A percentile compares a stretch with the other conserved stretches of the same genome.
These are phyloP conservation scores for Chloropsis cyanopogon DNA, from an alignment of 2,113 vertebrate genomes.

Conservation along the genomic window DNA sequence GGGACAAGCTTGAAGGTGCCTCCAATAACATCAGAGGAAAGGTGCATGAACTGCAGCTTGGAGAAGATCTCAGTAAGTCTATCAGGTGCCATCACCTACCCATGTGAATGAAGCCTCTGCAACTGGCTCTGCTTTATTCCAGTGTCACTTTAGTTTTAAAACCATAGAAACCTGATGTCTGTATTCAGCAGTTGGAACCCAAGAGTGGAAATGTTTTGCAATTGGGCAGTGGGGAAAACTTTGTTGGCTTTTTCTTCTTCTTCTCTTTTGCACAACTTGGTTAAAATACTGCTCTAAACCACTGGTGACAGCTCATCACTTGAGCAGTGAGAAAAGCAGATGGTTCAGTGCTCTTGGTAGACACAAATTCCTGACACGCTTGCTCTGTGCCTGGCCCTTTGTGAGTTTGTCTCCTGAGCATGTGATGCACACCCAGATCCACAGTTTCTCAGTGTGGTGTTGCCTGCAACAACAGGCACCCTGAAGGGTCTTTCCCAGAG, in stretches of 20 bases:
- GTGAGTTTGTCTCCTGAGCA: neutral
- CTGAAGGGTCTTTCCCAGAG: neutral
- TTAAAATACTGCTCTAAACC: conserved; percentile 24
- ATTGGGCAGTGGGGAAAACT: neutral
- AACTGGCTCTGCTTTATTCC: neutral
- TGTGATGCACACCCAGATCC: neutral
- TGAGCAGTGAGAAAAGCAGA: conserved; percentile 3
- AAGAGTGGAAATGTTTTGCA: conserved; percentile 26
- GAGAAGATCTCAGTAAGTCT: neutral
- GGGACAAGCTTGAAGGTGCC: neutral
- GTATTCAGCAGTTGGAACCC: neutral
- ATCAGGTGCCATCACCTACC: neutral
- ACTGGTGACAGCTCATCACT: neutral
- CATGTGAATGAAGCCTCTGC: neutral
- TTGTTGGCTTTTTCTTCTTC: neutral
- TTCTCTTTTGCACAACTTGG: neutral
- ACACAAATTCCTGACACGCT: neutral
- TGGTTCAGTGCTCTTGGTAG: neutral
- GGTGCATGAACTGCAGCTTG: neutral
- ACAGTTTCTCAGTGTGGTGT: neutral
- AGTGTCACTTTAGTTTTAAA: conserved; percentile 2
- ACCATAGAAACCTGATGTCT: neutral
- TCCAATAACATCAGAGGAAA: neutral
- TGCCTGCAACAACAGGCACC: neutral
- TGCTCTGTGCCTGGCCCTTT: neutral